phyloP scores from a whole-genome alignment of 2,888 invertebrate genomes.

The Rhamnusium bicolor region DNA sequence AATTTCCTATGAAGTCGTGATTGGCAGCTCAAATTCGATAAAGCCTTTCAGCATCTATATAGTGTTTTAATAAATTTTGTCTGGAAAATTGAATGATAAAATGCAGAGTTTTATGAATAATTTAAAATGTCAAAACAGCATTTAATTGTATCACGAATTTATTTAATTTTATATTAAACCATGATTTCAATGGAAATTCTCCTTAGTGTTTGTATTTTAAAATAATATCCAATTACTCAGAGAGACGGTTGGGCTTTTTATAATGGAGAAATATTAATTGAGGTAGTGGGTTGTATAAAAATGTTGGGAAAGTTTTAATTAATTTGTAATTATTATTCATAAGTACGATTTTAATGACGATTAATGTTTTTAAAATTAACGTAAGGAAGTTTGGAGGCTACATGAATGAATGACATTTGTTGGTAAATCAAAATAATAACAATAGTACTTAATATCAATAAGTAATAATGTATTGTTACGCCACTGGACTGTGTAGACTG shows the following conservation, averaged over 20 bases:
- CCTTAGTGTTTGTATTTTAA: neutral
- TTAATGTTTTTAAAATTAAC: no score
- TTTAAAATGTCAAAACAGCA: neutral
- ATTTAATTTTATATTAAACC: neutral
- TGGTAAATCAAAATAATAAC: no score
- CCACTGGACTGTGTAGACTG: no score
- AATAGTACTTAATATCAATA: no score
- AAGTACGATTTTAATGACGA: neutral
- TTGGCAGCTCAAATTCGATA: neutral
- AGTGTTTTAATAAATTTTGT: slow-evolving; percentile 2
- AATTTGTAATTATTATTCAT: neutral
- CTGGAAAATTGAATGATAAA: neutral
- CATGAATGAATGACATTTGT: no score
- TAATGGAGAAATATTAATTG: neutral
- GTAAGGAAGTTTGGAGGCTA: no score
- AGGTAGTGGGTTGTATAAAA: neutral
- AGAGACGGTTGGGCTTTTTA: neutral
- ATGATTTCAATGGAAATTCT: neutral
- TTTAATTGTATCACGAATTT: neutral
- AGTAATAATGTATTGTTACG: no score
- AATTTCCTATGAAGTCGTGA: slow-evolving; percentile 4
- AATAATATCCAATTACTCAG: neutral
- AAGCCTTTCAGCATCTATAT: neutral
- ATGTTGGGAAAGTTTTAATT: neutral
- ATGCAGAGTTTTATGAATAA: neutral